Evolutionary conservation across 2,888 invertebrate species (phyloP).

Genomic region (Orthonevra nobilis): DNA sequence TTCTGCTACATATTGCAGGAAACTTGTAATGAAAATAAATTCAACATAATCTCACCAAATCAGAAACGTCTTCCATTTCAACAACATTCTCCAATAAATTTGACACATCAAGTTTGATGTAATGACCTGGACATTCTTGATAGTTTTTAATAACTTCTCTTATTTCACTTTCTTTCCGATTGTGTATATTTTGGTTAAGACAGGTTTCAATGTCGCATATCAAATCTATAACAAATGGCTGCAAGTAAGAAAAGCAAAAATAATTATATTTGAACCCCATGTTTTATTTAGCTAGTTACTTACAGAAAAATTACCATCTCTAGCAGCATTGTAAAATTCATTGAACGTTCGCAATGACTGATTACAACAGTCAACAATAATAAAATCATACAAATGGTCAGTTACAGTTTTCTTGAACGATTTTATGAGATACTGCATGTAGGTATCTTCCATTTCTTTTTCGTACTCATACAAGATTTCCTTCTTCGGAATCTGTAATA

Average conservation of each 20-base stretch:
- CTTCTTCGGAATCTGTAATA: slow-evolving; percentile 80
- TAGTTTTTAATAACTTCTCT: slow-evolving; percentile 86
- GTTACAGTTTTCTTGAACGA: slow-evolving; percentile 94
- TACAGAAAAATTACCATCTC: slow-evolving; percentile 80
- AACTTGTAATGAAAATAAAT: too few relatives aligned
- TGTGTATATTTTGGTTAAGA: slow-evolving; percentile 91
- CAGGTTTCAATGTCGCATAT: slow-evolving; percentile 90
- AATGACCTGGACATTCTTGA: slow-evolving; percentile 90
- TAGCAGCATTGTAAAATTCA: slow-evolving; percentile 93
- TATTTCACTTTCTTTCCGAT: slow-evolving; percentile 89
- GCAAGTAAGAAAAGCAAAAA: slow-evolving; percentile 27
- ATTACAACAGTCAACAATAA: slow-evolving; percentile 95
- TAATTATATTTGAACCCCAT: background rate
- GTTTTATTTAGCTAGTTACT: slow-evolving; percentile 61
- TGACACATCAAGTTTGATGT: slow-evolving; percentile 90
- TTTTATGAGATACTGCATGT: slow-evolving; percentile 90
- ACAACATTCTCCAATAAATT: slow-evolving; percentile 91
- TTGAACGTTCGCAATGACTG: slow-evolving; percentile 90
- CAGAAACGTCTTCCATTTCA: slow-evolving; percentile 89
- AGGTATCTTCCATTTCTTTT: slow-evolving; percentile 89
- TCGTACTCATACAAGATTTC: slow-evolving; percentile 89
- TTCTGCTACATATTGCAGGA: too few relatives aligned
- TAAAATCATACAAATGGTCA: slow-evolving; percentile 94
- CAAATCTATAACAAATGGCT: slow-evolving; percentile 96
- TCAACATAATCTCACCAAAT: slow-evolving; percentile 80